Conservation (phyloP, 2,113 vertebrate genomes). For the Mesitornis unicolor region DNA sequence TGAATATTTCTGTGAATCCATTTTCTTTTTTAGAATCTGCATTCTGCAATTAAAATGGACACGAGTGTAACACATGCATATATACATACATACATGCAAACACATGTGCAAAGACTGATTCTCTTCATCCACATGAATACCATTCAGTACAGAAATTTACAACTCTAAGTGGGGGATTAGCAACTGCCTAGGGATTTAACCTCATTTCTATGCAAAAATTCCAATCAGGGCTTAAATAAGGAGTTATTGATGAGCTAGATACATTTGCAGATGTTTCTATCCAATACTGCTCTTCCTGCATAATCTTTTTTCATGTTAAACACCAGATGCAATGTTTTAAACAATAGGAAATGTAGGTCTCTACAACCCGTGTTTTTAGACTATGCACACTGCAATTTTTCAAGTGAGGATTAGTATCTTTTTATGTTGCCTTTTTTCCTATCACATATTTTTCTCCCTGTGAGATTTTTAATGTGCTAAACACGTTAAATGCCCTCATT, state of each 20-base stretch:
- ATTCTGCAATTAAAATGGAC: not conserved
- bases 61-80: not conserved
- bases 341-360: not conserved
- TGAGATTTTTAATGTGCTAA: not conserved
- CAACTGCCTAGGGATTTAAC: slow-evolving; percentile 32
- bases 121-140: not conserved
- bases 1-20: slow-evolving; percentile 29
- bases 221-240: not conserved
- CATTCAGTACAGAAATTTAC: not conserved
- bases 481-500: slow-evolving; percentile 35
- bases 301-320: not conserved
- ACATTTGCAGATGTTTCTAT: slow-evolving; percentile 12
- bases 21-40: slow-evolving; percentile 21
- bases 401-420: not conserved
- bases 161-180: slow-evolving; percentile 28
- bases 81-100: not conserved
- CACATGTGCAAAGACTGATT: not conserved
- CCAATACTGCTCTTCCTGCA: not conserved
- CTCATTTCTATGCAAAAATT: slow-evolving; percentile 45
- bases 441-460: not conserved
- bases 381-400: not conserved
- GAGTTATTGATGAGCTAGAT: slow-evolving; percentile 27
- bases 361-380: not conserved
- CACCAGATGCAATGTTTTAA: not conserved
- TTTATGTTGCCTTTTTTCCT: not conserved